Conservation (phyloP, 2,888 invertebrate genomes). For the Timema podura region DNA sequence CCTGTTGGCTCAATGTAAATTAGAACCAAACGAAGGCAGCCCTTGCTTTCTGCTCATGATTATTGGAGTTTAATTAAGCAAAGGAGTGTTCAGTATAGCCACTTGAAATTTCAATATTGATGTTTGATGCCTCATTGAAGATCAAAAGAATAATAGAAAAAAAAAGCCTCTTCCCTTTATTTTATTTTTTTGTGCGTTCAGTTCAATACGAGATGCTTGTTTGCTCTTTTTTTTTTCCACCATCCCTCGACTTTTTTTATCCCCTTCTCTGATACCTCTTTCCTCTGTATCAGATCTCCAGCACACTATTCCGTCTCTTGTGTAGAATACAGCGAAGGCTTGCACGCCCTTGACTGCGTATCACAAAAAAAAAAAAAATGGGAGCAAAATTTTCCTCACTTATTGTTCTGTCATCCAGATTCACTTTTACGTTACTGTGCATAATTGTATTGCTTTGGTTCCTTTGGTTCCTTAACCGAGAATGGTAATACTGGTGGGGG, state of each 20-base stretch:
- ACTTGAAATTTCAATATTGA: conserved; percentile 46
- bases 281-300: conserved; percentile 10
- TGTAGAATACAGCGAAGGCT: conserved; percentile 11
- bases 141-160: conserved; percentile 32
- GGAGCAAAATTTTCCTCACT: neutral
- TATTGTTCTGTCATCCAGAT: neutral
- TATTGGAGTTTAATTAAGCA: conserved; percentile 38
- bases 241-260: neutral
- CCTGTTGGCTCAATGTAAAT: too few species aligned
- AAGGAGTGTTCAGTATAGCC: conserved; percentile 37
- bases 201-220: conserved; percentile 25
- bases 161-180: conserved; percentile 19
- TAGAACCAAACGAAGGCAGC: neutral
- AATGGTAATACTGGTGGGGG: too few species aligned
- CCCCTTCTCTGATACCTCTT: conserved; percentile 15
- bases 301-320: conserved; percentile 17
- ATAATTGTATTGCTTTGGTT: too few species aligned
- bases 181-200: conserved; percentile 4
- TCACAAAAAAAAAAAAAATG: neutral
- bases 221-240: conserved; percentile 22
- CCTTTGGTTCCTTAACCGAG: too few species aligned
- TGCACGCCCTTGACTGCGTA: too few species aligned
- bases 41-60: conserved; percentile 18
- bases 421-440: neutral
- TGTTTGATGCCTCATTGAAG: conserved; percentile 34